These are phyloP conservation scores for Prunella fulvescens DNA, from an alignment of 2,113 vertebrate genomes.

Conservation along the genomic window DNA sequence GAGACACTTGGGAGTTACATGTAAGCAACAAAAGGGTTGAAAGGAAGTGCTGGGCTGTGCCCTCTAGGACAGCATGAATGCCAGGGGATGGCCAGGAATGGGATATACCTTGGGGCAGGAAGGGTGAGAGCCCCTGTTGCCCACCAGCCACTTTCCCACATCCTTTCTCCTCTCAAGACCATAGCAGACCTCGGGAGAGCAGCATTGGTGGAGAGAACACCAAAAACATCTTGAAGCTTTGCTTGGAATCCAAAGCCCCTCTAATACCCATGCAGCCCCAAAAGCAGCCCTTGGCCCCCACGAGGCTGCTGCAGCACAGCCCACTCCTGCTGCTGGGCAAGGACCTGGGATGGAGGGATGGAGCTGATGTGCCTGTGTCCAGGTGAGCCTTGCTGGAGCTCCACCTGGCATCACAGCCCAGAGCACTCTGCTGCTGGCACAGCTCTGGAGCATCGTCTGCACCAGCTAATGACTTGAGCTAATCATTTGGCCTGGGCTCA, in stretches of 20 bases:
- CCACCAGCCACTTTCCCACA: neutral
- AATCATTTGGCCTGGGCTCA: neutral
- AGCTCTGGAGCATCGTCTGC: rapidly evolving
- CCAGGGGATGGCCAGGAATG: neutral
- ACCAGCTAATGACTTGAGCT: neutral
- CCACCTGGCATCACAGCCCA: neutral
- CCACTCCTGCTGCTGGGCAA: neutral
- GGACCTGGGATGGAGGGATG: rapidly evolving
- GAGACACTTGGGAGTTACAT: neutral
- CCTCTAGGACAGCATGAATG: neutral
- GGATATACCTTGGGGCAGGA: neutral
- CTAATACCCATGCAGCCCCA: rapidly evolving
- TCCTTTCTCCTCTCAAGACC: neutral
- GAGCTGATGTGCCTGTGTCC: rapidly evolving
- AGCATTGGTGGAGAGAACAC: neutral
- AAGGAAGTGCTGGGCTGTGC: neutral
- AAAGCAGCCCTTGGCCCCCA: neutral
- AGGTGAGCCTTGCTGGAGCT: neutral
- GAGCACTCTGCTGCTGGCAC: rapidly evolving
- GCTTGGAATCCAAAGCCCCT: neutral
- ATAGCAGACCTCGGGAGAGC: neutral
- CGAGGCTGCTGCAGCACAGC: rapidly evolving
- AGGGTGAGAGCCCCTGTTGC: rapidly evolving
- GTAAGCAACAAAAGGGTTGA: rapidly evolving
- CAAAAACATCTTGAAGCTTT: neutral